Evolutionary conservation across 2,797 vertebrate genomes (phyloP).

Genomic region (Artibeus lituratus): DNA sequence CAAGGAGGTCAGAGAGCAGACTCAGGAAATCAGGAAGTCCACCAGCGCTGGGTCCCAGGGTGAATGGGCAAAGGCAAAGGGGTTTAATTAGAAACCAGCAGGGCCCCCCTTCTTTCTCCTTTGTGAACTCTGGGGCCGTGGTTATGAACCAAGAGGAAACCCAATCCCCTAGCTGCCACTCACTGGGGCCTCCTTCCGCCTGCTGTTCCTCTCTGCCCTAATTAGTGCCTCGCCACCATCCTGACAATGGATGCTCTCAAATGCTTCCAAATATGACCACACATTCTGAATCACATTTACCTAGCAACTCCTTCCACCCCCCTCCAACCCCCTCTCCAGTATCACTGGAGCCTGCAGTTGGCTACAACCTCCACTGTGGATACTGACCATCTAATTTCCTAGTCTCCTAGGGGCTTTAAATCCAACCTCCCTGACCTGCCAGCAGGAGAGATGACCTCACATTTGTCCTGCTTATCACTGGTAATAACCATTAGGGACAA

Average conservation of each 20-base stretch:
- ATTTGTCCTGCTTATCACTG: constrained; percentile 90
- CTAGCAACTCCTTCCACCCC: constrained; percentile 34
- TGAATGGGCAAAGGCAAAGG: constrained; percentile 36
- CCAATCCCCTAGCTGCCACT: constrained; percentile 50
- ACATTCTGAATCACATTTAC: constrained; percentile 76
- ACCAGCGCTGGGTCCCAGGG: neutral
- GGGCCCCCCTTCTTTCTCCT: constrained; percentile 31
- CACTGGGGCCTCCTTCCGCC: constrained; percentile 9
- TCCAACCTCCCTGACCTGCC: constrained; percentile 89
- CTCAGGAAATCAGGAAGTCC: constrained; percentile 15
- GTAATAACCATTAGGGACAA: constrained; percentile 90
- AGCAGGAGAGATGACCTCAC: constrained; percentile 86
- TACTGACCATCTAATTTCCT: constrained; percentile 83
- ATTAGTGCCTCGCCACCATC: constrained; percentile 75
- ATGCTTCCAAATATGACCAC: constrained; percentile 76
- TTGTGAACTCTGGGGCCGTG: neutral
- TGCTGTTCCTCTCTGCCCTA: constrained; percentile 37
- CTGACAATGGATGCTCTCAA: constrained; percentile 74
- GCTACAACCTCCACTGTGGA: constrained; percentile 77
- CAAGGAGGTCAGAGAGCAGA: neutral
- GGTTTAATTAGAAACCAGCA: constrained; percentile 68
- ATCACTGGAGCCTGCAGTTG: constrained; percentile 70
- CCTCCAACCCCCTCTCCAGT: constrained; percentile 52
- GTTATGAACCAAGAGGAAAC: neutral
- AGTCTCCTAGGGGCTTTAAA: constrained; percentile 83